These are phyloP conservation scores for Philaethria dido DNA, from an alignment of 2,888 invertebrate genomes.

Conservation along the genomic window DNA sequence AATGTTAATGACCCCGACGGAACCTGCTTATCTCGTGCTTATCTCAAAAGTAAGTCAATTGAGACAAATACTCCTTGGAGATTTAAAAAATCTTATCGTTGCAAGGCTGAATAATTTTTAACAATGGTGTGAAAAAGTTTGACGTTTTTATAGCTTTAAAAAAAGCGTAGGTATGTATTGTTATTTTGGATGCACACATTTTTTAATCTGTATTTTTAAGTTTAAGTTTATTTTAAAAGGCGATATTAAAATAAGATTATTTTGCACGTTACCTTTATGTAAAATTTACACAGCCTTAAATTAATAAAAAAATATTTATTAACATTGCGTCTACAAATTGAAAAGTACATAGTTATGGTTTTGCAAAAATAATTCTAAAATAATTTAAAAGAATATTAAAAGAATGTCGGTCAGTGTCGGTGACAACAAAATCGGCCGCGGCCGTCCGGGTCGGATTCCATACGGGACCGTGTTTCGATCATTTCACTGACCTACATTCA, in stretches of 20 bases:
- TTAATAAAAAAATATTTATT: neutral
- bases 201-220: neutral
- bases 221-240: neutral
- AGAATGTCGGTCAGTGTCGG: constrained; percentile 68
- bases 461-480: constrained; percentile 79
- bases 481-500: constrained; percentile 81
- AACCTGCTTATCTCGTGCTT: constrained; percentile 57
- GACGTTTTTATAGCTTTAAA: constrained; percentile 19
- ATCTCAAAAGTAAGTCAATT: constrained; percentile 53
- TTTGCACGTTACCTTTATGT: neutral
- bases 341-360: neutral
- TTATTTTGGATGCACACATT: neutral
- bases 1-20: constrained; percentile 56
- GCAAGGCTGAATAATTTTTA: constrained; percentile 17
- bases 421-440: constrained; percentile 67
- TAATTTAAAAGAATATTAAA: constrained; percentile 52
- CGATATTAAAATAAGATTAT: too few species aligned
- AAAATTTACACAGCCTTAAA: too few species aligned
- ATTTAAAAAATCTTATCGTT: constrained; percentile 27
- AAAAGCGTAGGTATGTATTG: neutral
- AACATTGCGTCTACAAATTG: neutral
- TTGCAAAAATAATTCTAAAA: constrained; percentile 31
- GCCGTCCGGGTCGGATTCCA: constrained; percentile 73
- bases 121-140: constrained; percentile 36
- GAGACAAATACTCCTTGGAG: constrained; percentile 41